Evolutionary conservation across 2,888 invertebrate species (phyloP), one percentile per base, ranked within the genome.

Genomic region (Nebria salina): DNA sequence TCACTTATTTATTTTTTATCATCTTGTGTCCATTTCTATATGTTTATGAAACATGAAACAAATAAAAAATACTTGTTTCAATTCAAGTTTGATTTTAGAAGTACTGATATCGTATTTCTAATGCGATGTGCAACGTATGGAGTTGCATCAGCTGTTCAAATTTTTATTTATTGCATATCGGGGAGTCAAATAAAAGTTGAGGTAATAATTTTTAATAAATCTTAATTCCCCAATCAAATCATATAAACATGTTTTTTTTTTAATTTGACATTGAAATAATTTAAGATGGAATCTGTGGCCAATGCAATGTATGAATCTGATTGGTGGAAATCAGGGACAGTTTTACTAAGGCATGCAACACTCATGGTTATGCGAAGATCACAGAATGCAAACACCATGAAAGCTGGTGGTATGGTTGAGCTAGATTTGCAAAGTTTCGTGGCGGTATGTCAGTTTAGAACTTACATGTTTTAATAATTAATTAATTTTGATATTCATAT

Each of bases 391-490:
- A 20, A 11, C 11, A 65, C 64, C 5, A 26, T 75, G 11, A 75
- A 75, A 75, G 65, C 65, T 11, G 75, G 75, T n/a, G 65, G 65
- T 11, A 65, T 75, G 65, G 34, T 65, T n/a, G 65, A 75, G 34
- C 20, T 75, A 65, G 75, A 75, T 65, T 65, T 75, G 65, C 65
- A 75, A 75, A 65, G 75, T 65, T 75, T 75, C 65, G 41, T 75
- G 25, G 64, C 64, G 11, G 75, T 75, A 75, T 15, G 65, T 13
- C 43, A n/a, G 34, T 5, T 2, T 54, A 13, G 54, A 2, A 54
- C 8, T 13, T 13, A 42, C 20, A 42, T 15, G 43, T 11, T 54
- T 11, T 1, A 34, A 54, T 54, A 54, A 2, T 11, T 54, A 54
- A 54, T 54, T 54, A 1, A 54, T 13, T 75, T 64, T 75, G n/a